A percentile compares a stretch with the other conserved stretches of the same genome.
Conservation (phyloP, 2,888 invertebrate species). For the Eucera pruinosa region DNA sequence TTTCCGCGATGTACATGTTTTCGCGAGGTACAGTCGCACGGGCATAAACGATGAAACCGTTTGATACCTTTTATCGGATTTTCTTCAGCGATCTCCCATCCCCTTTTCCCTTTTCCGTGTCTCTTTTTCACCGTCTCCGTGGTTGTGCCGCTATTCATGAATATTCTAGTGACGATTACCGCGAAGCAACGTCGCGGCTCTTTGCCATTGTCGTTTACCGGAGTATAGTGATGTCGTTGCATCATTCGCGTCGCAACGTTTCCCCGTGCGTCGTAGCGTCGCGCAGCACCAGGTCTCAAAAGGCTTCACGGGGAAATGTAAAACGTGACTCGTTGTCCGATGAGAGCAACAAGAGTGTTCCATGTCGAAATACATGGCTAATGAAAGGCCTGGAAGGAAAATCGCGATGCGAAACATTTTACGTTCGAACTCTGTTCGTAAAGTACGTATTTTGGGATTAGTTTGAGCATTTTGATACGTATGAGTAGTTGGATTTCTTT, state of each 20-base stretch:
- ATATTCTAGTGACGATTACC: conserved; percentile 77
- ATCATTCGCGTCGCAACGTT: conserved; percentile 47
- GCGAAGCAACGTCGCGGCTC: conserved; percentile 46
- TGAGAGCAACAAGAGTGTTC: conserved; percentile 32
- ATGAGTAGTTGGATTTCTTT: no score
- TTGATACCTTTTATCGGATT: conserved; percentile 59
- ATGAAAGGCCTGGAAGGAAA: conserved; percentile 17
- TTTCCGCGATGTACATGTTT: conserved; percentile 23
- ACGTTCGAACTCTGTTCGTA: not conserved
- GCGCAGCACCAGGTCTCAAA: conserved; percentile 4
- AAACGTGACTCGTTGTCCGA: conserved; percentile 49
- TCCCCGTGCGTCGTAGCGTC: conserved; percentile 5
- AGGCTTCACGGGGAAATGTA: conserved; percentile 47
- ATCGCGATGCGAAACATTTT: not conserved
- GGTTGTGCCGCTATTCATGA: conserved; percentile 68
- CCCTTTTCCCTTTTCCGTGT: not conserved
- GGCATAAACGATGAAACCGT: conserved; percentile 44
- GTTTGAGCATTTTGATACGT: no score
- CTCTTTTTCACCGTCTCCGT: conserved; percentile 41
- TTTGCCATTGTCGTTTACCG: conserved; percentile 70
- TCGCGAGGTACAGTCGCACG: conserved; percentile 27
- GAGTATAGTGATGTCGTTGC: conserved; percentile 57
- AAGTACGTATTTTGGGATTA: no score
- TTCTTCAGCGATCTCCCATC: conserved; percentile 41
- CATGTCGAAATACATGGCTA: conserved; percentile 23